These are phyloP conservation scores for Drosophila kohkoa DNA, from an alignment of 1,140 invertebrate genomes.

Conservation along the genomic window DNA sequence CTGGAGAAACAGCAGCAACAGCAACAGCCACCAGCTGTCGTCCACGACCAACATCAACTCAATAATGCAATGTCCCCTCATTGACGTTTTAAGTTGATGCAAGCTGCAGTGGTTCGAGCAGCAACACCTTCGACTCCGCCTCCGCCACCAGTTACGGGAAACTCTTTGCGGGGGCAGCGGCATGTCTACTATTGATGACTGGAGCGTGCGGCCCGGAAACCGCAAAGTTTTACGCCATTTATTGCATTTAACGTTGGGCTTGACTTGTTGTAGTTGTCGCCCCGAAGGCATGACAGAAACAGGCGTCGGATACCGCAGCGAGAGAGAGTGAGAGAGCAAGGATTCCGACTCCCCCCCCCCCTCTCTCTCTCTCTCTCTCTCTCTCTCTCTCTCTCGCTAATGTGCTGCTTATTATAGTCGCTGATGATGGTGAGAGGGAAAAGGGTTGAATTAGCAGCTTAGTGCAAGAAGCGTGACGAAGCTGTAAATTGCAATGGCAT, in stretches of 20 bases:
- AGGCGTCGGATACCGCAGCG: no score
- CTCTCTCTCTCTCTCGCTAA: conserved; percentile 18
- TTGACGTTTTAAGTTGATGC: conserved; percentile 77
- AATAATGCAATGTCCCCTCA: conserved; percentile 76
- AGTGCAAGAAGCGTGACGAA: conserved; percentile 42
- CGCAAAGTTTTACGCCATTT: conserved; percentile 69
- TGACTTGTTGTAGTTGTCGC: conserved; percentile 9
- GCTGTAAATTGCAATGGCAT: conserved; percentile 53
- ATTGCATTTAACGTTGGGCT: conserved; percentile 66
- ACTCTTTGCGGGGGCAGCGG: not conserved
- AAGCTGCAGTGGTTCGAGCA: conserved; percentile 6
- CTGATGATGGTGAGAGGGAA: not conserved
- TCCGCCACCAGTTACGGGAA: no score
- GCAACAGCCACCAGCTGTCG: conserved; percentile 18
- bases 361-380: no score
- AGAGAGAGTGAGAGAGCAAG: no score
- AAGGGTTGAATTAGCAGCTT: conserved; percentile 27
- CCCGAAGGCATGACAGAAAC: not conserved
- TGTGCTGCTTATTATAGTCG: conserved; percentile 54
- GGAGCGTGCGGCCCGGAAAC: conserved; percentile 10
- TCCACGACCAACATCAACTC: conserved; percentile 69
- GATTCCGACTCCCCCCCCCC: no score
- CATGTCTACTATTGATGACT: conserved; percentile 33
- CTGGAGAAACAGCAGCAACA: conserved; percentile 13
- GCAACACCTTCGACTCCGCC: no score